A percentile compares a stretch with the other conserved stretches of the same genome.
Conservation (phyloP, 1,140 invertebrate species). For the Periplaneta americana region DNA sequence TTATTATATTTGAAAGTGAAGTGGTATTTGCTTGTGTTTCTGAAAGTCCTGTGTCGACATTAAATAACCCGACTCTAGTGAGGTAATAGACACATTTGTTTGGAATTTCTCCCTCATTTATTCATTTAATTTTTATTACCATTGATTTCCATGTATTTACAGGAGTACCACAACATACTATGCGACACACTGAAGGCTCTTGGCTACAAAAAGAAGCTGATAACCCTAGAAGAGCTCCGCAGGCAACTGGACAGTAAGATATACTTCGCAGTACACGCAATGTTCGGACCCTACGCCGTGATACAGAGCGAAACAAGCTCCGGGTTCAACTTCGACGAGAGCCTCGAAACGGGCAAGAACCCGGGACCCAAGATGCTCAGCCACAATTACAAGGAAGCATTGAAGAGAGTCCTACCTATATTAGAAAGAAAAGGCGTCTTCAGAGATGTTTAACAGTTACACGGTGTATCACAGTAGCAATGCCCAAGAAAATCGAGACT, state of each 20-base stretch:
- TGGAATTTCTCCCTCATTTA: too few relatives aligned
- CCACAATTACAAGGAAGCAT: not conserved
- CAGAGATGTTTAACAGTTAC: not conserved
- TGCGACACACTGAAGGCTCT: not conserved
- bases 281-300: not conserved
- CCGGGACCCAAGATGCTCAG: not conserved
- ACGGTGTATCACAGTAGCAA: too few relatives aligned
- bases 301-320: not conserved
- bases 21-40: too few relatives aligned
- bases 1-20: too few relatives aligned
- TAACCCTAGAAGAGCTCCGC: not conserved
- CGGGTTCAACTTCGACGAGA: not conserved
- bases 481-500: too few relatives aligned
- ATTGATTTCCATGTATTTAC: too few relatives aligned
- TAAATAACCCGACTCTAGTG: too few relatives aligned
- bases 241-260: not conserved
- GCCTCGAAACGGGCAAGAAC: not conserved
- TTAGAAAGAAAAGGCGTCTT: not conserved
- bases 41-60: too few relatives aligned
- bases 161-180: not conserved
- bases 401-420: not conserved
- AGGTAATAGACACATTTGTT: too few relatives aligned
- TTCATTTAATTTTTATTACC: too few relatives aligned
- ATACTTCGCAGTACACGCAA: not conserved
- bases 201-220: not conserved